Conservation (phyloP, 2,888 invertebrate genomes). For the Cheilosia soror region DNA sequence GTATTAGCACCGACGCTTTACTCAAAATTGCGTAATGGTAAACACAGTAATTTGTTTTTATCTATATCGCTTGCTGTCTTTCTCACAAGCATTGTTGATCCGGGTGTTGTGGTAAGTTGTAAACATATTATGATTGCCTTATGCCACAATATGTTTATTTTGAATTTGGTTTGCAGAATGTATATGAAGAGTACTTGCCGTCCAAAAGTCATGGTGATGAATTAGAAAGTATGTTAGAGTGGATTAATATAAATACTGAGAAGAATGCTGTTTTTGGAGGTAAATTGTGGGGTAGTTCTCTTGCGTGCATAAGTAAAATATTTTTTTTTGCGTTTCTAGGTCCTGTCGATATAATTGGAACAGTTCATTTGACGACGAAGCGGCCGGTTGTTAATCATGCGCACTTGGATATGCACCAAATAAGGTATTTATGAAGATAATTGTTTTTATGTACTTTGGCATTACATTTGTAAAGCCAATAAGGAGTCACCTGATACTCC, state of each 20-base stretch:
- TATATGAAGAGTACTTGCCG: conserved; percentile 82
- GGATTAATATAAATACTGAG: conserved; percentile 88
- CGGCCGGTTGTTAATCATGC: conserved; percentile 94
- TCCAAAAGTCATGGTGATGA: conserved; percentile 90
- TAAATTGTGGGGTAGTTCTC: conserved; percentile 23
- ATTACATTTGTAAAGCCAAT: no score
- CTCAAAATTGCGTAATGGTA: conserved; percentile 85
- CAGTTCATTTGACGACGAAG: conserved; percentile 90
- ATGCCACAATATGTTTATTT: neutral
- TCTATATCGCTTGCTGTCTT: conserved; percentile 84
- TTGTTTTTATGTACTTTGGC: no score
- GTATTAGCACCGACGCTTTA: conserved; percentile 88
- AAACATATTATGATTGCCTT: conserved; percentile 39
- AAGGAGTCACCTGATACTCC: no score
- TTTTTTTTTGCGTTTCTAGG: conserved; percentile 83
- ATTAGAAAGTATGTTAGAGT: conserved; percentile 90
- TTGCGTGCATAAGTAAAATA: neutral
- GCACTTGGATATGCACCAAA: conserved; percentile 92
- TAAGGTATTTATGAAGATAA: conserved; percentile 85
- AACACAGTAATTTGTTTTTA: conserved; percentile 83
- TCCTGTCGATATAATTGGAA: conserved; percentile 93
- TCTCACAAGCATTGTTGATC: conserved; percentile 84
- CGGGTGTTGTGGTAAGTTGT: conserved; percentile 80
- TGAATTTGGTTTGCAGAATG: conserved; percentile 78
- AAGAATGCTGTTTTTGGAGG: conserved; percentile 89